A percentile compares a stretch with the other conserved stretches of the same genome.
Evolutionary conservation across 2,888 invertebrate genomes (phyloP).

Genomic region (Mythimna vitellina): DNA sequence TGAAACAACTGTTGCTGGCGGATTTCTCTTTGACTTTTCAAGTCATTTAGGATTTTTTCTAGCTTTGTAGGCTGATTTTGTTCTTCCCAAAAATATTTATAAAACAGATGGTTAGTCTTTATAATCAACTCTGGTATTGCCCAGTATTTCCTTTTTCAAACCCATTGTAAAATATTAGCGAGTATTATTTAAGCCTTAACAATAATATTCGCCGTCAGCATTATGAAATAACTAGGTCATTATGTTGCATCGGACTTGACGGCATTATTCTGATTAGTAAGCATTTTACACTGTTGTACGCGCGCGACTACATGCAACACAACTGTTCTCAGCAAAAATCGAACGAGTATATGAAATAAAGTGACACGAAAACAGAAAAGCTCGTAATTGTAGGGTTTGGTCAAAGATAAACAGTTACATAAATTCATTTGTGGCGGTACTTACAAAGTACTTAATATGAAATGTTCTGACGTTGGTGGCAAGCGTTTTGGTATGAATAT

Average conservation of each 20-base stretch:
- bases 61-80: not conserved
- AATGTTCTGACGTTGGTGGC: conserved; percentile 3
- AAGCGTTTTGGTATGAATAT: conserved; percentile 30
- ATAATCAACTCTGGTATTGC: not conserved
- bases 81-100: not conserved
- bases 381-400: conserved; percentile 14
- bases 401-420: conserved; percentile 14
- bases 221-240: conserved; percentile 12
- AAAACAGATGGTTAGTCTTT: not conserved
- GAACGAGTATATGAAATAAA: not conserved
- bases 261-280: not conserved
- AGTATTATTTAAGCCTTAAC: not conserved
- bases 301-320: not conserved
- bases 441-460: conserved; percentile 30
- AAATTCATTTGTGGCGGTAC: conserved; percentile 22
- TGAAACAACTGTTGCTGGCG: not conserved
- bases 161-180: not conserved
- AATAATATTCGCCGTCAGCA: not conserved
- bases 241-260: not conserved
- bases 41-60: not conserved
- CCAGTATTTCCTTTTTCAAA: not conserved
- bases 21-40: not conserved
- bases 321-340: not conserved
- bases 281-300: not conserved
- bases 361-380: conserved; percentile 20